Evolutionary conservation across 2,113 vertebrate genomes (phyloP).

Genomic region (Ptilorrhoa leucosticta): DNA sequence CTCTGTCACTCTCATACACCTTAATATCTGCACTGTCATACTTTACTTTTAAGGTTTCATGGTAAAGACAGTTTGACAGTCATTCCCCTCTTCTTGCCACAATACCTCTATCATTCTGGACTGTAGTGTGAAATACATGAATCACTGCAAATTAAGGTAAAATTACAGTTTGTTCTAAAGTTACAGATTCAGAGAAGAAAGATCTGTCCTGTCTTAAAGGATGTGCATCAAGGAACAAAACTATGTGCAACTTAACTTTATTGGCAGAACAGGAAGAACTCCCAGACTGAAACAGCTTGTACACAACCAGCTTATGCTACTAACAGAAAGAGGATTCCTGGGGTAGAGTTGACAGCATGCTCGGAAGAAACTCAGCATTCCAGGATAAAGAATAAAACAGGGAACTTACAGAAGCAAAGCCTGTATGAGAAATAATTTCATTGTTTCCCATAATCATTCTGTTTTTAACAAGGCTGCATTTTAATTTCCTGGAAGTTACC

Average conservation of each 20-base stretch:
- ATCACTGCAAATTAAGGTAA: conserved; percentile 5
- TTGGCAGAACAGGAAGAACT: background rate
- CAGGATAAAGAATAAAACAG: background rate
- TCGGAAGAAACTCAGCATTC: background rate
- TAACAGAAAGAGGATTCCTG: background rate
- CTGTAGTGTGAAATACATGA: background rate
- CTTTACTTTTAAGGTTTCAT: conserved; percentile 11
- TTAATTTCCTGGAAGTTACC: background rate
- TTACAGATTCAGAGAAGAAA: background rate
- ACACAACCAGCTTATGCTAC: background rate
- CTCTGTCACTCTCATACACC: conserved; percentile 8
- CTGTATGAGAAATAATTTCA: background rate
- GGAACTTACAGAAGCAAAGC: background rate
- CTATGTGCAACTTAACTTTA: background rate
- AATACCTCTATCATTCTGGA: background rate
- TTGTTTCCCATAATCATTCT: background rate
- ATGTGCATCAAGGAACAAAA: background rate
- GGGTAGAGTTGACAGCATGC: background rate
- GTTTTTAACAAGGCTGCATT: background rate
- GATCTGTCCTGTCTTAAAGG: background rate
- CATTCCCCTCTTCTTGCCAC: background rate
- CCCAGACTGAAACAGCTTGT: background rate
- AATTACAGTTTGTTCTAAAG: background rate
- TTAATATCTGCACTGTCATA: conserved; percentile 4
- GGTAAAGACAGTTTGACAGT: conserved; percentile 4